Evolutionary conservation across 2,888 invertebrate genomes (phyloP).

Genomic region (Chydorus sphaericus): DNA sequence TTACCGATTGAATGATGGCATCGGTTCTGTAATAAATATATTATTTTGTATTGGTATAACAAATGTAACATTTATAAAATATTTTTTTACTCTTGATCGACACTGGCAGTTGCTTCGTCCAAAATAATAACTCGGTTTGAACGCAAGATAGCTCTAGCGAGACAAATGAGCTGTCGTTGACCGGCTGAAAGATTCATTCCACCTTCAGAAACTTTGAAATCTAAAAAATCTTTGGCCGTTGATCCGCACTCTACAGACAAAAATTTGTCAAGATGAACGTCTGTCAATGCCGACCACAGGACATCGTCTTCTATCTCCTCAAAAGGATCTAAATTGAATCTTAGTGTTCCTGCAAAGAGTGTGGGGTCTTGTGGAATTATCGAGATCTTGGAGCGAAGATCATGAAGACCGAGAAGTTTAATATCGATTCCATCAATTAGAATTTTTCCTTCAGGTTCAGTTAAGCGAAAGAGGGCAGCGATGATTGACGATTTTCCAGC

Average conservation of each 20-base stretch:
- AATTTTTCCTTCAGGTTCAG: conserved; percentile 55
- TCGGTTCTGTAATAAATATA: conserved; percentile 12
- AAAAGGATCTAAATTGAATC: conserved; percentile 77
- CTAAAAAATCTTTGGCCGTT: too few relatives aligned
- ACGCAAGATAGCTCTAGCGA: conserved; percentile 72
- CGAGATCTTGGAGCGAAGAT: conserved; percentile 59
- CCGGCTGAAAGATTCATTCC: conserved; percentile 77
- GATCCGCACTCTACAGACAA: conserved; percentile 45
- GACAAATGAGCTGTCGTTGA: conserved; percentile 74
- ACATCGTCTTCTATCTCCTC: conserved; percentile 23
- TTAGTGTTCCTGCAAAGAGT: conserved; percentile 69
- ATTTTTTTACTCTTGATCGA: conserved; percentile 54
- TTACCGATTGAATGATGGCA: conserved; percentile 11
- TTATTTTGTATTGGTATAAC: too few relatives aligned
- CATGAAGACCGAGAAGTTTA: conserved; percentile 52
- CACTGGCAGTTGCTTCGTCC: conserved; percentile 90
- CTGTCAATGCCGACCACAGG: conserved; percentile 10
- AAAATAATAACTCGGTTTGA: conserved; percentile 70
- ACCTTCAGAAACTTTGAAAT: conserved; percentile 47
- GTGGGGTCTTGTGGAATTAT: conserved; percentile 90
- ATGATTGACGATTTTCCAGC: conserved; percentile 85
- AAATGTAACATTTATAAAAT: not conserved
- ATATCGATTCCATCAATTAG: conserved; percentile 67
- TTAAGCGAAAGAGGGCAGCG: conserved; percentile 59
- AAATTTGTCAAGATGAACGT: conserved; percentile 47